phyloP scores from a whole-genome alignment of 1,140 invertebrate species.

The Sitophilus oryzae region DNA sequence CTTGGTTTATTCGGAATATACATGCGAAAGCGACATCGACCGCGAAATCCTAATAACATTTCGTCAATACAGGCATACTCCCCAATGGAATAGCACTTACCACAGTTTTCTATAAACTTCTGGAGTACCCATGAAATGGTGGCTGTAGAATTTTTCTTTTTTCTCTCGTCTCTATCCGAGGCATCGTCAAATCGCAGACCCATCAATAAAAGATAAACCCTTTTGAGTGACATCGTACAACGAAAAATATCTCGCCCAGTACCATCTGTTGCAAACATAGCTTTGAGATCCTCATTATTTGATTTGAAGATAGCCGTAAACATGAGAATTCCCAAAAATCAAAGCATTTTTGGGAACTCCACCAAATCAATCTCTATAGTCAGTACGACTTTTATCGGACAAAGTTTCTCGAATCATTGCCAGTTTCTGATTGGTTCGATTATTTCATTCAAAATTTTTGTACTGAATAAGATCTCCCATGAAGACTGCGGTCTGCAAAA shows the following conservation, averaged over 20 bases:
- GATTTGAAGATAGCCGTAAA: no score
- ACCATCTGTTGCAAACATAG: slow-evolving; percentile 24
- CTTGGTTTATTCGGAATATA: slow-evolving; percentile 10
- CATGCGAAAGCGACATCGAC: slow-evolving; percentile 12
- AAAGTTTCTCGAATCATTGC: slow-evolving; percentile 3
- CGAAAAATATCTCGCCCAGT: slow-evolving; percentile 25
- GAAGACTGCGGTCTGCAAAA: not conserved
- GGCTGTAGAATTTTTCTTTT: not conserved
- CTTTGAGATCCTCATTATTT: slow-evolving; percentile 19
- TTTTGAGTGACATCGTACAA: slow-evolving; percentile 18
- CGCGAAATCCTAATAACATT: slow-evolving; percentile 16
- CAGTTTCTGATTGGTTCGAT: not conserved
- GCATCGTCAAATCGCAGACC: slow-evolving; percentile 10
- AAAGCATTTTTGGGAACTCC: no score
- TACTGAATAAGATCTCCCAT: no score
- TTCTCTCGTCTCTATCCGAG: not conserved
- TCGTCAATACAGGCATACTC: slow-evolving; percentile 10
- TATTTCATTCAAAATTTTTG: not conserved
- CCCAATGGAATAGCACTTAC: slow-evolving; percentile 2
- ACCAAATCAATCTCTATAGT: no score
- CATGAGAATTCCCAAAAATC: no score
- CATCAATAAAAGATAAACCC: slow-evolving; percentile 15
- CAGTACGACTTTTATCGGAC: no score
- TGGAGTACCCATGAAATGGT: slow-evolving; percentile 5
- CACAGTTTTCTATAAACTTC: slow-evolving; percentile 5